Conservation (phyloP, 1,140 invertebrate genomes). For the Drosophila prosaltans region DNA sequence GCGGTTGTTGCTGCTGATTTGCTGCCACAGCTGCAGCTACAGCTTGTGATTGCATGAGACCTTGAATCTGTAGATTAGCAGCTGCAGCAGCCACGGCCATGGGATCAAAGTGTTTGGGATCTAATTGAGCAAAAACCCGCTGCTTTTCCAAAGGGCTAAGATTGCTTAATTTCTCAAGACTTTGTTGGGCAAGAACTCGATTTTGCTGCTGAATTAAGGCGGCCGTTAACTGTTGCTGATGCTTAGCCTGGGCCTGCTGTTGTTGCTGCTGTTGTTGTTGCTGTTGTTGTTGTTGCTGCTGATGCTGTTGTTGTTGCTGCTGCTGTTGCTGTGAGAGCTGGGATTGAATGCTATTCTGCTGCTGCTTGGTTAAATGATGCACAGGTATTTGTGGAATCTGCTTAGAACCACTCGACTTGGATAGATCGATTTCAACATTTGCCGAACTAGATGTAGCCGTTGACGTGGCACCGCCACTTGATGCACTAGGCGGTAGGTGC, state of each 20-base stretch:
- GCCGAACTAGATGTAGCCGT: conserved; percentile 37
- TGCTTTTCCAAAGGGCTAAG: conserved; percentile 85
- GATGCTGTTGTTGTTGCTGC: conserved; percentile 76
- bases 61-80: conserved; percentile 77
- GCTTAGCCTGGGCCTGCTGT: conserved; percentile 65
- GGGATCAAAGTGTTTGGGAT: conserved; percentile 83
- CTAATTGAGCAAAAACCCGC: conserved; percentile 84
- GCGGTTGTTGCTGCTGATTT: conserved; percentile 55
- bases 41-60: conserved; percentile 74
- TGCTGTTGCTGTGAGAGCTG: conserved; percentile 72
- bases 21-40: conserved; percentile 73
- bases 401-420: conserved; percentile 63
- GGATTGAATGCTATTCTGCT: conserved; percentile 78
- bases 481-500: conserved; percentile 66
- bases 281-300: conserved; percentile 69
- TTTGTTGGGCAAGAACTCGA: conserved; percentile 85
- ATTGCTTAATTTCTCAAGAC: conserved; percentile 84
- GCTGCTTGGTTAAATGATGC: conserved; percentile 78
- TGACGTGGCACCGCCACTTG: conserved; percentile 45
- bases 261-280: conserved; percentile 76
- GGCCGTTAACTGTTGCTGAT: conserved; percentile 84
- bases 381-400: conserved; percentile 52
- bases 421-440: conserved; percentile 73
- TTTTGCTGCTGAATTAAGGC: conserved; percentile 85
- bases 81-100: conserved; percentile 80